phyloP scores from a whole-genome alignment of 2,888 invertebrate genomes.

The Stictocephala bisonia region DNA sequence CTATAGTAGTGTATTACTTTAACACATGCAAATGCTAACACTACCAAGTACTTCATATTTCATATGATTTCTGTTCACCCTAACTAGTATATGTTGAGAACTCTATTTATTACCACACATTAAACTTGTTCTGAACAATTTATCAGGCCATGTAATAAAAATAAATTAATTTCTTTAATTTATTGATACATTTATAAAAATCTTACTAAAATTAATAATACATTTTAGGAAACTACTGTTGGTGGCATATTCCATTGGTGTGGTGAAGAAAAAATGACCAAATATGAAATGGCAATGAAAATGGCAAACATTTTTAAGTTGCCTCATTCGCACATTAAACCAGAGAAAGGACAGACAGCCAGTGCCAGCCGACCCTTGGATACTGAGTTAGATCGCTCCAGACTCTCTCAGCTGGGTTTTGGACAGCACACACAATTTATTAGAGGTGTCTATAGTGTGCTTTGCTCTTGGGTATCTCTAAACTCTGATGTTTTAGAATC shows the following conservation, averaged over 20 bases:
- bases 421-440: slow-evolving; percentile 63
- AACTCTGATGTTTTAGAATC: too few species aligned
- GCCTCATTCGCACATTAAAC: slow-evolving; percentile 63
- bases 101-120: too few species aligned
- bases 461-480: slow-evolving; percentile 54
- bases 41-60: too few species aligned
- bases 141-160: too few species aligned
- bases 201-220: too few species aligned
- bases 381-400: slow-evolving; percentile 62
- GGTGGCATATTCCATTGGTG: slow-evolving; percentile 67
- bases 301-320: slow-evolving; percentile 65
- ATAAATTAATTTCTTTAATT: too few species aligned
- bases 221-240: slow-evolving; percentile 54
- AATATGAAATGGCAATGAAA: slow-evolving; percentile 66
- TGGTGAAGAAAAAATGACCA: slow-evolving; percentile 66
- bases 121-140: too few species aligned
- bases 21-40: too few species aligned
- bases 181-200: too few species aligned
- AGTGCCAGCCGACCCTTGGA: slow-evolving; percentile 64
- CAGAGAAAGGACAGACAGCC: slow-evolving; percentile 58
- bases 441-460: slow-evolving; percentile 61
- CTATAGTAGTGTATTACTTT: too few species aligned
- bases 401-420: slow-evolving; percentile 63
- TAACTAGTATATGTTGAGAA: too few species aligned
- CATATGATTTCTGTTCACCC: too few species aligned